Evolutionary conservation across 2,113 vertebrate species (phyloP).

Genomic region (Coturnix japonica): DNA sequence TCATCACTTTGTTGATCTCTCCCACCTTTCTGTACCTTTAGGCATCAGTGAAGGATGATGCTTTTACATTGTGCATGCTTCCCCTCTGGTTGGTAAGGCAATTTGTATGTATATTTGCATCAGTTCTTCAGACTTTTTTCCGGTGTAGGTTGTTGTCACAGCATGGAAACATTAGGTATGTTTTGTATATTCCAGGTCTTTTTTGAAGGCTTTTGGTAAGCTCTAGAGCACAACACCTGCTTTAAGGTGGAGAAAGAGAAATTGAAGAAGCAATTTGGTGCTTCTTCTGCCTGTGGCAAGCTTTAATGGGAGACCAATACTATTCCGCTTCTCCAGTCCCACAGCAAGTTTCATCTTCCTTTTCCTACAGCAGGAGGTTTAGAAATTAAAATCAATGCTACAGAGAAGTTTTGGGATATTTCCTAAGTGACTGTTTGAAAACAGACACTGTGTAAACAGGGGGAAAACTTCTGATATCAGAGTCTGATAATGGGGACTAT

Average conservation of each 20-base stretch:
- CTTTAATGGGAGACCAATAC: not conserved
- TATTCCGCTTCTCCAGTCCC: not conserved
- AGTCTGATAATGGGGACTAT: not conserved
- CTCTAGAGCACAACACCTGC: not conserved
- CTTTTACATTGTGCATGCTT: not conserved
- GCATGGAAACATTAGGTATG: not conserved
- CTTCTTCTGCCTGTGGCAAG: not conserved
- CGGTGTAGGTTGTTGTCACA: not conserved
- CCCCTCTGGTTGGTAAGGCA: not conserved
- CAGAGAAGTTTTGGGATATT: not conserved
- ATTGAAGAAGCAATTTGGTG: not conserved
- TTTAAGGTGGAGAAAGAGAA: not conserved
- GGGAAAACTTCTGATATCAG: not conserved
- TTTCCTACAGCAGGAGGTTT: not conserved
- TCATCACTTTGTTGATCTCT: not conserved
- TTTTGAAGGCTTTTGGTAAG: not conserved
- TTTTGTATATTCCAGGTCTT: slow-evolving; percentile 2
- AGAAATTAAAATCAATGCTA: not conserved
- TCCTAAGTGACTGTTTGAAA: slow-evolving; percentile 13
- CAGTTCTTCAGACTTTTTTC: not conserved
- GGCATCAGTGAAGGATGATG: not conserved
- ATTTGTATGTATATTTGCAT: slow-evolving; percentile 24
- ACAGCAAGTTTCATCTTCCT: not conserved
- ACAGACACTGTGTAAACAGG: not conserved
- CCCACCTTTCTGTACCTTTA: not conserved